Conservation (phyloP, 2,113 vertebrate species). For the Thunnus maccoyii region DNA sequence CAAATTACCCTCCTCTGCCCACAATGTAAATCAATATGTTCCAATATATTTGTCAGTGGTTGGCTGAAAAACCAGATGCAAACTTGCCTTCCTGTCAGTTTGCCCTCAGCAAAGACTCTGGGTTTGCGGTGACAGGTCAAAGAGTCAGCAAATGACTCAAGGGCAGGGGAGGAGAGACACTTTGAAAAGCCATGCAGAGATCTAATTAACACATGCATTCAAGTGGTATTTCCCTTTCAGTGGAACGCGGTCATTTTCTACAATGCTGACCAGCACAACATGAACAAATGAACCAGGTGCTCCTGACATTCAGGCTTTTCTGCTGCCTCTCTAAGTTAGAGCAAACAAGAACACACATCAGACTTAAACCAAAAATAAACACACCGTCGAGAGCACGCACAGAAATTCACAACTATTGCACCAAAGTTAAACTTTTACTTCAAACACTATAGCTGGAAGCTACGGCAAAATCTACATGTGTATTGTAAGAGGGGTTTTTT, state of each 20-base stretch:
- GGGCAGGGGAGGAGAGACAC: conserved; percentile 68
- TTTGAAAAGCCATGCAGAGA: conserved; percentile 62
- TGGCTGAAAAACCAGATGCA: conserved; percentile 57
- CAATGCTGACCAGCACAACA: conserved; percentile 63
- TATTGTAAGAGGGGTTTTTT: neutral
- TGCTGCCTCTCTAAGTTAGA: conserved; percentile 28
- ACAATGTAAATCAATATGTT: conserved; percentile 69
- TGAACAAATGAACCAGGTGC: conserved; percentile 65
- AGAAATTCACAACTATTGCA: neutral
- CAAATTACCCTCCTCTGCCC: conserved; percentile 55
- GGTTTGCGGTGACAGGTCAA: conserved; percentile 76
- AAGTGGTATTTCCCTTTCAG: conserved; percentile 71
- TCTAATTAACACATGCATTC: conserved; percentile 76
- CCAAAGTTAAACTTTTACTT: conserved; percentile 30
- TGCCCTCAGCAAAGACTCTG: conserved; percentile 51
- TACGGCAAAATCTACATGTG: neutral
- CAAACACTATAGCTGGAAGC: conserved; percentile 35
- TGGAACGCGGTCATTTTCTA: conserved; percentile 66
- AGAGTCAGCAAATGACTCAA: conserved; percentile 81
- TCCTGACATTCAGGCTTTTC: conserved; percentile 58
- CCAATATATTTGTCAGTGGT: conserved; percentile 76
- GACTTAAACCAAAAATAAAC: conserved; percentile 9
- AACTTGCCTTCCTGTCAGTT: conserved; percentile 62
- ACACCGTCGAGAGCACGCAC: neutral
- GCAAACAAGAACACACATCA: conserved; percentile 27